A percentile compares a stretch with the other conserved stretches of the same genome.
Evolutionary conservation across 1,140 invertebrate species (phyloP).

Genomic region (Physella acuta): DNA sequence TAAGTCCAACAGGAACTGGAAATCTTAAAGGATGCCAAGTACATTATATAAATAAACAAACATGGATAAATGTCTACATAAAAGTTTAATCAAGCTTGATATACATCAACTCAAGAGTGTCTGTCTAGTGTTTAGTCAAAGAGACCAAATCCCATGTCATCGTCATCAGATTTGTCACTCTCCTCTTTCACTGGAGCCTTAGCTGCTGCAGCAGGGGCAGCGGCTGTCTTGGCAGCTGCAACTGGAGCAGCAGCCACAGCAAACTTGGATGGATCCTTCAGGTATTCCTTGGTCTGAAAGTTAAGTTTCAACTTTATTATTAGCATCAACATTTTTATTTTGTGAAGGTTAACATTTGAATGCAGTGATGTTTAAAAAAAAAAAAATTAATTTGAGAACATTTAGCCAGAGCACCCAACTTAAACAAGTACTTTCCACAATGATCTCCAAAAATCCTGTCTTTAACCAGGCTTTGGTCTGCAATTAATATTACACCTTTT

Average conservation of each 20-base stretch:
- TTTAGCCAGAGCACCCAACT: not conserved
- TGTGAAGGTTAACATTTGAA: not conserved
- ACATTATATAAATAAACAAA: conserved; percentile 1
- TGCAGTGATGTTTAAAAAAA: not conserved
- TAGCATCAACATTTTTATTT: not conserved
- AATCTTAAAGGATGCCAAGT: too few species aligned
- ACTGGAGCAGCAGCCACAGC: conserved; percentile 64
- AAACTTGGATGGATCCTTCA: conserved; percentile 90
- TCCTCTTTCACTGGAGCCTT: conserved; percentile 68
- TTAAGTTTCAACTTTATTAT: not conserved
- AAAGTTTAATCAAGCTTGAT: not conserved
- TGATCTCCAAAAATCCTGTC: not conserved
- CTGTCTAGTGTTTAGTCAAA: conserved; percentile 65
- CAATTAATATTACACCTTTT: too few species aligned
- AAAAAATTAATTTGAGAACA: not conserved
- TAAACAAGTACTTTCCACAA: not conserved
- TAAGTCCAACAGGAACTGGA: too few species aligned
- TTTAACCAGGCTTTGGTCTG: not conserved
- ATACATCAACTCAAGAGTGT: too few species aligned
- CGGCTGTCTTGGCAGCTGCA: conserved; percentile 67
- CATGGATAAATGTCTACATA: not conserved
- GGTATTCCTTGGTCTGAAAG: conserved; percentile 61
- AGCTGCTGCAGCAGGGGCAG: conserved; percentile 65
- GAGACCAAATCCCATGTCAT: conserved; percentile 84
- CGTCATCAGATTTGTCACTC: conserved; percentile 75